phyloP scores from a whole-genome alignment of 2,797 vertebrate species.

The Sebastes reedi region DNA sequence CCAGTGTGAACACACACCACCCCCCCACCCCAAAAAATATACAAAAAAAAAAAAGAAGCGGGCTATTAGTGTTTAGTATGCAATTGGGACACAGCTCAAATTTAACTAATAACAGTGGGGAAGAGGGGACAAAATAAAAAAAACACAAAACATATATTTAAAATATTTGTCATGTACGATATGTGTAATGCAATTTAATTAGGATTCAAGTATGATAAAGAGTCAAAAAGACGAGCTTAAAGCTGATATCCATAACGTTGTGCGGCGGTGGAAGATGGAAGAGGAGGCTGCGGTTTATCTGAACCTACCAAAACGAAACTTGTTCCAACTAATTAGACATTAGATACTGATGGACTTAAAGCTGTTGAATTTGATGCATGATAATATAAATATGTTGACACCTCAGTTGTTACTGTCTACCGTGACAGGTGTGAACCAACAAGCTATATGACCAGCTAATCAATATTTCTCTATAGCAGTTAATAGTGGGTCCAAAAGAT shows the following conservation, averaged over 20 bases:
- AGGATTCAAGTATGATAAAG: not conserved
- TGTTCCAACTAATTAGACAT: not conserved
- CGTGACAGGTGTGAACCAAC: not conserved
- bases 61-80: constrained; percentile 8
- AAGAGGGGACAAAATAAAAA: constrained; percentile 55
- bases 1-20: not conserved
- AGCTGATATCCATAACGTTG: constrained; percentile 53
- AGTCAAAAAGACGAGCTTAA: constrained; percentile 47
- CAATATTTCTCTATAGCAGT: not conserved
- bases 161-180: constrained; percentile 9
- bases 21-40: not conserved
- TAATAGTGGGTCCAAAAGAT: not conserved
- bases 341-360: not conserved
- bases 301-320: not conserved
- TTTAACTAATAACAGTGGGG: constrained; percentile 78
- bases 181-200: constrained; percentile 24
- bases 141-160: constrained; percentile 37
- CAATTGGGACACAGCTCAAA: constrained; percentile 66
- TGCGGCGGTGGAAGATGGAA: not conserved
- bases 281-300: not conserved
- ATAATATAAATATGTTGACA: not conserved
- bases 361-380: not conserved
- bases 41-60: not conserved
- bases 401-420: not conserved
- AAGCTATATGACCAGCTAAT: not conserved